Base-by-base conservation (phyloP, 2,797 vertebrate species). In the Sphenopsis melanotis region DNA sequence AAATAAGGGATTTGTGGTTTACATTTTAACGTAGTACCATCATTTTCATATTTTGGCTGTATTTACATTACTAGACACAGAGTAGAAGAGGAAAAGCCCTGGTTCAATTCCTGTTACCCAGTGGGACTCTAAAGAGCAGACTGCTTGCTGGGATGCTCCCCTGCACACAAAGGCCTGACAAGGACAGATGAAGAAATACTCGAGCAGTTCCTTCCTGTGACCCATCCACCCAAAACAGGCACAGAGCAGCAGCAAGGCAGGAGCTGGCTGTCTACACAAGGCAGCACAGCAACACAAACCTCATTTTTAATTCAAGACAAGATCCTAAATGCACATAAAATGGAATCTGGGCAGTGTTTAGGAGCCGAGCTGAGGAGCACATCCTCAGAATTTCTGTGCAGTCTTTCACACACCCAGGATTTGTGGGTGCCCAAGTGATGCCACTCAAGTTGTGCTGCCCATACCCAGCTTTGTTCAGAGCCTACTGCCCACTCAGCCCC, bases 341-440 rank as follows among this genome's bases (percentile, higher is more conserved):
- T 14, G 4, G 85, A 88, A 91, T 29, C 52, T 6, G 22, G 52
- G n/a, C 36, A 14, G 30, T 3, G 3, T 19, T 68, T 60, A 44
- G 23, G 20, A 82, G n/a, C 19, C 0, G 0, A 78, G 63, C 71
- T 65, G 36, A 53, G 66, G 18, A 80, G 29, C 0, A 0, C 15
- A 32, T 10, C 41, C 65, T 74, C 6, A 1, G 52, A 65, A 77
- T 29, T 46, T 15, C n/a, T 81, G 11, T 12, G 34, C 32, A 16
- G 42, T 30, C 26, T 85, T 89, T 29, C 10, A 77, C 30, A 50
- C 9, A 12, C 4, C 14, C 15, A 36, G 60, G 61, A 85, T 57
- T 53, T 61, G 66, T 53, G 50, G 11, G 30, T 5, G 6, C 50
- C 46, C 34, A 59, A 59, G 36, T 11, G 44, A n/a, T 37, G 39